phyloP scores from a whole-genome alignment of 2,113 vertebrate genomes.

The Tupaia chinensis region DNA sequence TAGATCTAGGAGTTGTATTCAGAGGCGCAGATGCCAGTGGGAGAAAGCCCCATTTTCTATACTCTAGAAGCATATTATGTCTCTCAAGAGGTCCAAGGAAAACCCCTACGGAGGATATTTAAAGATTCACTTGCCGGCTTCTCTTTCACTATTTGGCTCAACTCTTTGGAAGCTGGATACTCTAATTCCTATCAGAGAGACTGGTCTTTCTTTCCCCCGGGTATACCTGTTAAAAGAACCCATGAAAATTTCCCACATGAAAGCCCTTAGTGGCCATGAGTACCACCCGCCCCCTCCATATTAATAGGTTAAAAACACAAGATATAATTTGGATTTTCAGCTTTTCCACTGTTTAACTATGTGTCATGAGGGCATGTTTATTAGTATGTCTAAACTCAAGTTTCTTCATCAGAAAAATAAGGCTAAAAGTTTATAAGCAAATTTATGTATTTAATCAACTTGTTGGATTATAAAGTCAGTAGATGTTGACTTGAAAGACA shows the following conservation, averaged over 20 bases:
- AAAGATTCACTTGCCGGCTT: background rate
- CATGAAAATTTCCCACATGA: background rate
- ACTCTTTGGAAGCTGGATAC: background rate
- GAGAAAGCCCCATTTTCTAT: background rate
- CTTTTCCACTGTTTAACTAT: background rate
- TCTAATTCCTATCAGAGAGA: background rate
- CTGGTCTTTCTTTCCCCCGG: background rate
- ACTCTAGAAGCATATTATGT: background rate
- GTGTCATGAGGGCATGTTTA: background rate
- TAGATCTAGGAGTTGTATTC: background rate
- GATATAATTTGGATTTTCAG: background rate
- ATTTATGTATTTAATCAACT: background rate
- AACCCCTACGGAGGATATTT: background rate
- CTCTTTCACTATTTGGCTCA: background rate
- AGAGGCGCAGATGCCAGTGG: background rate
- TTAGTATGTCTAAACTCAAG: background rate
- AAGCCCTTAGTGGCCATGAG: background rate
- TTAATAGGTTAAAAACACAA: background rate
- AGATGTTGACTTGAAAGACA: constrained; percentile 48
- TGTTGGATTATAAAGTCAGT: background rate
- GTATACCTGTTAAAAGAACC: background rate
- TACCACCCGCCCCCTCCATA: background rate
- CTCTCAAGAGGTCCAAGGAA: background rate
- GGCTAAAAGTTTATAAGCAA: background rate
- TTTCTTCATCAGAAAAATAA: constrained; percentile 48